Evolutionary conservation across 2,113 vertebrate species (phyloP), one percentile per base, ranked within the genome.

Genomic region (Polyodon spathula): DNA sequence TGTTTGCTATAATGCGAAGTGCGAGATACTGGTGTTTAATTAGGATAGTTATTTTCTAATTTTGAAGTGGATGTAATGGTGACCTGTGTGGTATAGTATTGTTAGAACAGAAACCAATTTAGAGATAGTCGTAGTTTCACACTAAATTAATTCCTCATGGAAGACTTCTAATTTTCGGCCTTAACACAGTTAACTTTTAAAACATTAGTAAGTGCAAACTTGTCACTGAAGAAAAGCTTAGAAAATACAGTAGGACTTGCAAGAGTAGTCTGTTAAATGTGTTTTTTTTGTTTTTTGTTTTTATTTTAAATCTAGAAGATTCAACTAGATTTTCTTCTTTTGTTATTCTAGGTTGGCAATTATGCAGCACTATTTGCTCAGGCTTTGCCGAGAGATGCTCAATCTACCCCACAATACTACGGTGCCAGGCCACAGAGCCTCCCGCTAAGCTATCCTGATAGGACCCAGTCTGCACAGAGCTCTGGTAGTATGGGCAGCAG

Each of bases 361-460:
- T 99, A 92, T 44, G 86, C 92, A 2, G 69, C 92, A 0, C 72
- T 97, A 50, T 96, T 97, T 59, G 92, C 94, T 63, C 96, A 99
- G 68, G 90, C 92, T 0, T 81, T 99, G 58, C 94, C 94, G 5
- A 84, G 94, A 56, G 94, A 98, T 56, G 92, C 93, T 63, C 94
- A 97, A 71, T 97, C 96, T 7, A 97, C 95, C 8, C 95, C 96
- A 0, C 27, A 27, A 27, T 97, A 94, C 71, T 99, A 93, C 82
- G 95, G 88, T 52, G 86, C 94, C 50, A 83, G 96, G 62, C 95
- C 96, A 1, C 94, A 97, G 73, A 95, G 88, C 58, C 88, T 99
- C 40, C 88, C 91, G 0, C 4, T 99, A 65, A 84, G 86, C 73
- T 95, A 97, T 69, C 90, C 89, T 1, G 94, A 97, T 37, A 88